Evolutionary conservation across 2,113 vertebrate species (phyloP).

Genomic region (Laticauda laticaudata): DNA sequence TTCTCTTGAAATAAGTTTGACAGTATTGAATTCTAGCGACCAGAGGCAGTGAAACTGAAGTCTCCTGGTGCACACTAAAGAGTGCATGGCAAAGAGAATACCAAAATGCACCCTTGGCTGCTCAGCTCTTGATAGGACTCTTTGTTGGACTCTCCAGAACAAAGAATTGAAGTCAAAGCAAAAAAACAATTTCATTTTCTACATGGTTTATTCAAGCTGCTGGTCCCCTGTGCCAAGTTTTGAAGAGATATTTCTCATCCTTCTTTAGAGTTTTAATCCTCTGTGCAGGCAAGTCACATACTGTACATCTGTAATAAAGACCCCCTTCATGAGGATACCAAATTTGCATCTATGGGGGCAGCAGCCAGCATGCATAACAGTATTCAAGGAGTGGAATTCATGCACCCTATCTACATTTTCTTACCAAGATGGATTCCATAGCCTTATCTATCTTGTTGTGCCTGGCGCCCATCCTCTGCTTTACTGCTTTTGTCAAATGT

Average conservation of each 20-base stretch:
- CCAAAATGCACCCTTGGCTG: neutral
- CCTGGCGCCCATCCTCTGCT: constrained; percentile 81
- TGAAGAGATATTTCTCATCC: neutral
- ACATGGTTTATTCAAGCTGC: neutral
- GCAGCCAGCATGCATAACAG: neutral
- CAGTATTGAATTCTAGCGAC: neutral
- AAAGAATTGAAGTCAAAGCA: neutral
- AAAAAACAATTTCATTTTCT: neutral
- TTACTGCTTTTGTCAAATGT: constrained; percentile 74
- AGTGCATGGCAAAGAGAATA: neutral
- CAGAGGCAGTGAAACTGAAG: neutral
- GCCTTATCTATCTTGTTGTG: constrained; percentile 84
- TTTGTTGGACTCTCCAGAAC: neutral
- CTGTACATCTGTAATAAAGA: neutral
- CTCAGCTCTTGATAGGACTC: neutral
- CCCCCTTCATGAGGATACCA: neutral
- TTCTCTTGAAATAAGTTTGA: neutral
- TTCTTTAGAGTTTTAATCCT: neutral
- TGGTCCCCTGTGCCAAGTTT: neutral
- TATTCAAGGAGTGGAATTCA: neutral
- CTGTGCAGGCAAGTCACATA: neutral
- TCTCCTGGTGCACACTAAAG: neutral
- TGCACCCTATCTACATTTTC: neutral
- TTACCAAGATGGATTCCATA: constrained; percentile 85
- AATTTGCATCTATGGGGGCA: neutral